Conservation (phyloP, 2,113 vertebrate genomes). For the Sylvia atricapilla region DNA sequence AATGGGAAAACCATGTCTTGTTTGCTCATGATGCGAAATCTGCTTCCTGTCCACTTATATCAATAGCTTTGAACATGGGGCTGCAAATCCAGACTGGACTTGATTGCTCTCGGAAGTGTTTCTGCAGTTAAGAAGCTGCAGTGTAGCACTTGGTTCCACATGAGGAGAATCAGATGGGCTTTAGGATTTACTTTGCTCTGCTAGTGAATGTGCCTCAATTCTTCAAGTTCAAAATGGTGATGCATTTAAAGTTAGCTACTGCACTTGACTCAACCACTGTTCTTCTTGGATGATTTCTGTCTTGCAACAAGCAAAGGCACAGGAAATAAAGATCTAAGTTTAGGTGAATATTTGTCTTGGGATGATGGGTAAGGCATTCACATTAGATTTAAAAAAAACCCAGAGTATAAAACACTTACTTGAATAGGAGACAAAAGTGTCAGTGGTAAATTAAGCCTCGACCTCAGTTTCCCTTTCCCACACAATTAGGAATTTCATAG, state of each 20-base stretch:
- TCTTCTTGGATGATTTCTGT: neutral
- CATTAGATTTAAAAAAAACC: neutral
- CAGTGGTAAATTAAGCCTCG: neutral
- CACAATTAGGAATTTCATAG: neutral
- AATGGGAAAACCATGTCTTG: neutral
- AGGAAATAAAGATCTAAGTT: neutral
- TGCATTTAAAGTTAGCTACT: neutral
- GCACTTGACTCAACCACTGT: neutral
- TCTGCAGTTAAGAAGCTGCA: neutral
- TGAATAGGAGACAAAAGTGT: neutral
- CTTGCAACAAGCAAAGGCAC: neutral
- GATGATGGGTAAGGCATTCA: neutral
- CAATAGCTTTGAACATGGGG: neutral
- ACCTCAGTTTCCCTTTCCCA: neutral
- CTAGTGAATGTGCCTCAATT: neutral
- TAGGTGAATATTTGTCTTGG: neutral
- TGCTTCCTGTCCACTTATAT: neutral
- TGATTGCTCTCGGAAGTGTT: slow-evolving; percentile 4
- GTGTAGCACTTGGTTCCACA: slow-evolving; percentile 2
- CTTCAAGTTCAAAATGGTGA: neutral
- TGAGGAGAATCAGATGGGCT: neutral
- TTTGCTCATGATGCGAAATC: neutral
- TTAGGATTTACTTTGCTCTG: slow-evolving; percentile 2
- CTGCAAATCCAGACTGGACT: neutral
- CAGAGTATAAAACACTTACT: neutral